Evolutionary conservation across 2,797 vertebrate genomes (phyloP), one percentile per base, ranked within the genome.

Genomic region (Streptopelia turtur): DNA sequence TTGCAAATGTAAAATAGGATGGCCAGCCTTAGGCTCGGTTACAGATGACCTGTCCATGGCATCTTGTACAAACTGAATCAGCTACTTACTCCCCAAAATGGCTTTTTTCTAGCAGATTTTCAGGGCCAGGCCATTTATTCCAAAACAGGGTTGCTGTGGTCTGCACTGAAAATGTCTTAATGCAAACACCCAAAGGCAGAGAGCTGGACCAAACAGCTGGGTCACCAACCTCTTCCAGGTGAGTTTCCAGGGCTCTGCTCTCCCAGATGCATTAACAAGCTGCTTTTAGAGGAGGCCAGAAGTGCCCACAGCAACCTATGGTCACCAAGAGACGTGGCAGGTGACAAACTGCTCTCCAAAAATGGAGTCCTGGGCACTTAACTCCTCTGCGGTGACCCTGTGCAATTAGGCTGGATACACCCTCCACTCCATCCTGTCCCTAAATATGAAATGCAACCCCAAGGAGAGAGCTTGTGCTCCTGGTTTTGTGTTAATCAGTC

Each of bases 71-170:
- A 65, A 82, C 7, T 27, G n/a, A 50, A 72, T 56, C 37, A 39
- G 56, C 39, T 71, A 39, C 80, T 97, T 96, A 98, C 98, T 35
- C 98, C 98, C 98, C 97, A 97, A 92, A 98, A 98, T 1, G 97
- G 93, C 77, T 97, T 97, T 96, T 97, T 98, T 57, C 96, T 95
- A 53, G 96, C 95, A 94, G 98, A 98, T 60, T 89, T 98, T 95
- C 97, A 98, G 25, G 98, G 74, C 97, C 97, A 98, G 55, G 49
- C 63, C 96, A 97, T 88, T 87, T 98, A 96, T 66, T 83, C 93
- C 16, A 1, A 72, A 81, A 53, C 7, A n/a, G 59, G 13, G 27
- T 70, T 30, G 14, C 35, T 83, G 35, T 55, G 30, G 5, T 66
- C 33, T 55, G 52, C 23, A 16, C n/a, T 83, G 76, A 37, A 79